Evolutionary conservation across 2,113 vertebrate species (phyloP).

Genomic region (Proteles cristata): DNA sequence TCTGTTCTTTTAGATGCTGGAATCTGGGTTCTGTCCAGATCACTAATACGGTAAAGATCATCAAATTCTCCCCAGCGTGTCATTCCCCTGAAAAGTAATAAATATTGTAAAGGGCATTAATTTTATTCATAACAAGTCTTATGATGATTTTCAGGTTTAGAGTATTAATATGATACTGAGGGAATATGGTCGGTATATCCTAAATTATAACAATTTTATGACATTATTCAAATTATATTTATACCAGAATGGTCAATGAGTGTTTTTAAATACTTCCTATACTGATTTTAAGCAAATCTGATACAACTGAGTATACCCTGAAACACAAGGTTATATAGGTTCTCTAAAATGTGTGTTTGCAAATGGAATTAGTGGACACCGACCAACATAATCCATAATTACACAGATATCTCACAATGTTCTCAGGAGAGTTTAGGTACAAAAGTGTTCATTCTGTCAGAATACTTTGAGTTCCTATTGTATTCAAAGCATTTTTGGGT

Average conservation of each 20-base stretch:
- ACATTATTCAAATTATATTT: conserved; percentile 6
- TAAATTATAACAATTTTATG: conserved; percentile 7
- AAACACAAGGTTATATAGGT: neutral
- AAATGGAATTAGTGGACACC: neutral
- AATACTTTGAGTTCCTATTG: neutral
- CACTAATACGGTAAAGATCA: conserved; percentile 92
- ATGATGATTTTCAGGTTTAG: neutral
- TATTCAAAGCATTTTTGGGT: neutral
- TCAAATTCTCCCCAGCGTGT: conserved; percentile 95
- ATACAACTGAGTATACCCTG: neutral
- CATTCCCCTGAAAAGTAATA: conserved; percentile 90
- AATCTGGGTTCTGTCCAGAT: conserved; percentile 86
- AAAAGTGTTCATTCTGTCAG: neutral
- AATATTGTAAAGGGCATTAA: conserved; percentile 16
- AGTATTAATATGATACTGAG: neutral
- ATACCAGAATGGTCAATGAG: neutral
- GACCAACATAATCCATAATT: neutral
- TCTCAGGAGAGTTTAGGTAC: neutral
- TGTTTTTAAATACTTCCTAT: conserved; percentile 14
- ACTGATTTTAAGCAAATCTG: neutral
- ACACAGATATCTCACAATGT: neutral
- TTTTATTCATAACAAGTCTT: neutral
- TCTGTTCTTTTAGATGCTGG: conserved; percentile 66
- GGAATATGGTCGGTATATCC: neutral
- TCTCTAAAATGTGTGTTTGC: neutral